Base-by-base conservation (phyloP, 2,797 vertebrate species). In the Valencia hispanica region DNA sequence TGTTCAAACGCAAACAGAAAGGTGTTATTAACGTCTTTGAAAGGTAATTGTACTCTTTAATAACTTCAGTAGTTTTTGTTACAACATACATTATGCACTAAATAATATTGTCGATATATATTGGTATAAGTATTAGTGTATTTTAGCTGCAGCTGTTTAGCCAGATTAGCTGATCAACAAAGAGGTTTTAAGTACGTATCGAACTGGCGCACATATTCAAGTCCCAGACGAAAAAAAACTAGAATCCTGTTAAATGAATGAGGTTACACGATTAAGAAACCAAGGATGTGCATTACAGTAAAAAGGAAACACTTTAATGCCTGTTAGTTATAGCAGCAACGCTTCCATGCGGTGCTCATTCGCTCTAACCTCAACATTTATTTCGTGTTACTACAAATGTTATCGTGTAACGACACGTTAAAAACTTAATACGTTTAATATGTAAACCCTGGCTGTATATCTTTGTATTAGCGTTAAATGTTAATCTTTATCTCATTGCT, bases 121-220 rank as follows among this genome's bases (percentile, higher is more conserved):
- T 30, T 9, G 5, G 11, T 43, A 57, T 5, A 30, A 75, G 41
- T 50, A 27, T 73, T 5, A 10, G 0, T 55, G 17, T 10, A 51
- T 55, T 75, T 66, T 70, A 71, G 41, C 32, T 20, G 25, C 70
- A 11, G 15, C 65, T 55, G 17, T 48, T 57, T 80, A 87, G 89
- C 87, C 3, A 0, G 27, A 32, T 48, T 75, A 82, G 79, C 86
- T 83, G 72, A 83, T 78, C 70, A 91, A 91, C 92, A 92, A 91
- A 93, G 88, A 78, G 45, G 70, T 55, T 5, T 20, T 7, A 39
- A 20, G 0, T 55, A 15, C 3, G 14, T 3, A 36, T 36, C 12
- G 12, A 15, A 0, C 1, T 43, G 2, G 5, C 17, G 9, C 12
- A 50, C 2, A 3, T 1, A 30, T 53, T 69, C 1, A 45, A 7